A percentile compares a stretch with the other conserved stretches of the same genome.
Conservation (phyloP, 1,140 invertebrate genomes). For the Spodoptera frugiperda region DNA sequence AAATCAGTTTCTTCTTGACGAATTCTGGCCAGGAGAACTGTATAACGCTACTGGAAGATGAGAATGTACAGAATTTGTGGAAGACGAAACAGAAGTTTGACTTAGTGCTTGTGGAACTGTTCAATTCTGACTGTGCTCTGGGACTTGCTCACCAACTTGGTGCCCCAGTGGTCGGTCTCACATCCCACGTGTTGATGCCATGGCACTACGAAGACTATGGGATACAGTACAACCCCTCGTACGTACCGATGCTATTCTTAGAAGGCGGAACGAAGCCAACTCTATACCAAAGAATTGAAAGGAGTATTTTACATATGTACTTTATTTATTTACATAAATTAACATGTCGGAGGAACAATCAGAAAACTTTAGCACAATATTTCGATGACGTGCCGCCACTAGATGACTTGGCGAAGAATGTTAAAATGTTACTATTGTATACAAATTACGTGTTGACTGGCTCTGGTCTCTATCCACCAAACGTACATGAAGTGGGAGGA, state of each 20-base stretch:
- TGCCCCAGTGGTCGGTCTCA: conserved; percentile 87
- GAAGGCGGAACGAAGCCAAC: conserved; percentile 86
- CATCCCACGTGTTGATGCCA: conserved; percentile 86
- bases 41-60: conserved; percentile 69
- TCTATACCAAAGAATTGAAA: conserved; percentile 77
- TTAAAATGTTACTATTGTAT: conserved; percentile 88
- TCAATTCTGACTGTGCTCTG: conserved; percentile 90
- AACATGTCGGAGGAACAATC: conserved; percentile 65
- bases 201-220: conserved; percentile 87
- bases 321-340: conserved; percentile 67
- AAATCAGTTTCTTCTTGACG: conserved; percentile 55
- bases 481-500: conserved; percentile 89
- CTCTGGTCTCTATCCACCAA: conserved; percentile 86
- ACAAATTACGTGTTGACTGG: conserved; percentile 87
- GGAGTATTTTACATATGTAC: conserved; percentile 67
- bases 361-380: conserved; percentile 81
- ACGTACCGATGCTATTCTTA: conserved; percentile 83
- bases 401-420: conserved; percentile 86
- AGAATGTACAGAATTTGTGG: conserved; percentile 80
- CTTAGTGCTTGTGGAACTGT: conserved; percentile 89
- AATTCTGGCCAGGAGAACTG: conserved; percentile 71
- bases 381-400: conserved; percentile 87
- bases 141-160: conserved; percentile 87
- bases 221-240: conserved; percentile 86
- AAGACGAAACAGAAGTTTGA: conserved; percentile 87